Conservation (phyloP, 1,140 invertebrate genomes). For the Planococcus citri region DNA sequence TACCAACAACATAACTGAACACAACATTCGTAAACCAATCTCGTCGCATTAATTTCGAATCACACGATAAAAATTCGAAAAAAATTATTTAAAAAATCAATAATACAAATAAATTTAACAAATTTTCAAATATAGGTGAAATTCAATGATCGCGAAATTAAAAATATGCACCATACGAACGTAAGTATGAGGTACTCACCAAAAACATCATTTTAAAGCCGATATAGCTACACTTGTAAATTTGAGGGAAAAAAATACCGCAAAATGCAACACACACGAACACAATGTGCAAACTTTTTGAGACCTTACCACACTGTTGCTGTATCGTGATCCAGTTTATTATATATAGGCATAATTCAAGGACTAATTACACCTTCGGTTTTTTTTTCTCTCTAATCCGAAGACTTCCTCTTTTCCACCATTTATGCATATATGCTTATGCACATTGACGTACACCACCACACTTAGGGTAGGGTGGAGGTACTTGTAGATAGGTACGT, state of each 20-base stretch:
- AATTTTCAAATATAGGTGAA: too few species aligned
- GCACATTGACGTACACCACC: background rate
- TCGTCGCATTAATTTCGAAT: too few species aligned
- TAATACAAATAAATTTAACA: too few species aligned
- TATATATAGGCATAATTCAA: slow-evolving; percentile 20
- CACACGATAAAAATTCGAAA: too few species aligned
- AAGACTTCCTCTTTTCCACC: slow-evolving; percentile 14
- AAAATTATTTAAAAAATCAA: too few species aligned
- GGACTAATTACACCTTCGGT: slow-evolving; percentile 18
- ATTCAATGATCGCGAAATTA: too few species aligned
- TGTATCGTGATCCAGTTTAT: background rate
- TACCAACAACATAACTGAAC: too few species aligned
- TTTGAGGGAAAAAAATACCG: background rate
- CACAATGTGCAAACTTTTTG: slow-evolving; percentile 8
- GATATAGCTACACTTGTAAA: background rate
- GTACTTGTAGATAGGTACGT: background rate
- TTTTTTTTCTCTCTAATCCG: background rate
- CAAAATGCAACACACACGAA: background rate
- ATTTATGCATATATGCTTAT: background rate
- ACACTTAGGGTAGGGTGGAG: background rate
- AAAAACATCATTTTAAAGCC: slow-evolving; percentile 3
- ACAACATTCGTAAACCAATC: too few species aligned
- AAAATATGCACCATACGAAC: too few species aligned
- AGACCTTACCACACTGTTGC: slow-evolving; percentile 9
- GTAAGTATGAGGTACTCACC: slow-evolving; percentile 1